Evolutionary conservation across 2,888 invertebrate species (phyloP).

Genomic region (Choristoneura rosaceana): DNA sequence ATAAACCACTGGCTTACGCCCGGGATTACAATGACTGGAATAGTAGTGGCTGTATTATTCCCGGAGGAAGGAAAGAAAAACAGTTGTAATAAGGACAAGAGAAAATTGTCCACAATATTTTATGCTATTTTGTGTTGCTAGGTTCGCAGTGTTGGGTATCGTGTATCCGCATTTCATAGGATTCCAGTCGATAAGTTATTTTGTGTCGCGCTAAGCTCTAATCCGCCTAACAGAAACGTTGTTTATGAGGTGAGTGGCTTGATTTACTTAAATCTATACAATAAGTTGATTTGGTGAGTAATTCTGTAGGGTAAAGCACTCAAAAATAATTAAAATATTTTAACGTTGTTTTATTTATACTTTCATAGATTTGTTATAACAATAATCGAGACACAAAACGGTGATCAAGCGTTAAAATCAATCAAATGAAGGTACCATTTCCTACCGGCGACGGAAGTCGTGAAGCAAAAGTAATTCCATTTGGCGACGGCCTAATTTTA

Average conservation of each 20-base stretch:
- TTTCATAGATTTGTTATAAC: background rate
- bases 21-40: slow-evolving; percentile 37
- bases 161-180: slow-evolving; percentile 20
- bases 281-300: background rate
- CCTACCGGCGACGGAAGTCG: slow-evolving; percentile 16
- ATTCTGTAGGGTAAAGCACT: background rate
- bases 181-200: slow-evolving; percentile 19
- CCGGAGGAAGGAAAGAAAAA: slow-evolving; percentile 29
- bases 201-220: slow-evolving; percentile 9
- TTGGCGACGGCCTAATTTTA: slow-evolving; percentile 53
- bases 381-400: slow-evolving; percentile 5
- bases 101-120: slow-evolving; percentile 33
- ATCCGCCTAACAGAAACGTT: background rate
- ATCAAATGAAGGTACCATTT: slow-evolving; percentile 17
- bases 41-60: slow-evolving; percentile 36
- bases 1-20: slow-evolving; percentile 30
- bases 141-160: slow-evolving; percentile 17
- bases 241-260: slow-evolving; percentile 7
- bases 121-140: slow-evolving; percentile 18
- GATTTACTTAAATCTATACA: background rate
- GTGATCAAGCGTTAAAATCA: slow-evolving; percentile 1
- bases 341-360: background rate
- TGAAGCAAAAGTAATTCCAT: slow-evolving; percentile 35
- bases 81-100: slow-evolving; percentile 33
- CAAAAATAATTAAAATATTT: too few relatives aligned